Evolutionary conservation across 2,888 invertebrate species (phyloP).

Genomic region (Amblyteles armatorius): DNA sequence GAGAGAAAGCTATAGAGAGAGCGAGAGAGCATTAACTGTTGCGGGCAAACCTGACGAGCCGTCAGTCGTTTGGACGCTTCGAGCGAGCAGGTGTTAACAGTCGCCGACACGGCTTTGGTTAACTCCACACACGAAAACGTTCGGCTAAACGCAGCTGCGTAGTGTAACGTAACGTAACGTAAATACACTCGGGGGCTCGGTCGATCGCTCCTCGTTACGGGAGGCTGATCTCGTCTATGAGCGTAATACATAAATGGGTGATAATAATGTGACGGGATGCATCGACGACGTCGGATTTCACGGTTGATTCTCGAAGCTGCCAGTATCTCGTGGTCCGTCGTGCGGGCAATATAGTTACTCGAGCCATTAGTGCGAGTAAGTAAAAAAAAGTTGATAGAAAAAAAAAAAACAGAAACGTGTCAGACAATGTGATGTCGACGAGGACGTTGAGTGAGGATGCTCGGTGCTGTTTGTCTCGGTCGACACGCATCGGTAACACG

Average conservation of each 20-base stretch:
- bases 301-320: constrained; percentile 2
- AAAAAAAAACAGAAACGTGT: too few relatives aligned
- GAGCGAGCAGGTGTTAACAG: constrained; percentile 24
- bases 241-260: not conserved
- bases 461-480: constrained; percentile 3
- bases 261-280: not conserved
- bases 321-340: not conserved
- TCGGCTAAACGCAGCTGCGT: constrained; percentile 2
- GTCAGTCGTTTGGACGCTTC: constrained; percentile 26
- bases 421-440: not conserved
- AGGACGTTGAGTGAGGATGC: constrained; percentile 6
- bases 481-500: not conserved
- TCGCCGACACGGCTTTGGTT: constrained; percentile 16
- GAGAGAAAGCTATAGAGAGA: not conserved
- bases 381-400: not conserved
- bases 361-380: not conserved
- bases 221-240: not conserved
- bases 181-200: constrained; percentile 28
- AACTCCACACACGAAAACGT: not conserved
- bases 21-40: constrained; percentile 9
- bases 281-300: not conserved
- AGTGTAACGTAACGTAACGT: constrained; percentile 15
- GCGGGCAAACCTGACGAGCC: not conserved
- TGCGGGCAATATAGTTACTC: not conserved
- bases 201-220: constrained; percentile 53